Base-by-base conservation (phyloP, 1,140 invertebrate genomes). In the Dendrolimus kikuchii region DNA sequence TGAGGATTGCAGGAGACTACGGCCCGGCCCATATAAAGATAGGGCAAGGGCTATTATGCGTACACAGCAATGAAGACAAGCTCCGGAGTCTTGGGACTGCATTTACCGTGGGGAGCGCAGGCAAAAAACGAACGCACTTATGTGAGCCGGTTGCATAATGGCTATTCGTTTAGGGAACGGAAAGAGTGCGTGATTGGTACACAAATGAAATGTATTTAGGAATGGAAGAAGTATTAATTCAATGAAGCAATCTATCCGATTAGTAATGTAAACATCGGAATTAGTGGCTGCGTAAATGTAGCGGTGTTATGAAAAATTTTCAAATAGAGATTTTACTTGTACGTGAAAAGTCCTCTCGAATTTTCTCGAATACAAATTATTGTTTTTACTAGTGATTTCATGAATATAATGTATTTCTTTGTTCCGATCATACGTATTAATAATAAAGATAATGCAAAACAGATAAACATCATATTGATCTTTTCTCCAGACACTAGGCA, bases 1-100 rank as follows among this genome's bases (percentile, higher is more conserved):
- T 86, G 78, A 76, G 71, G 74, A 83, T 83, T 74, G 79, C 74
- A 73, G 73, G 79, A 80, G 77, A 59, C 74, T 84, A 81, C 81
- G 75, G 74, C 74, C 71, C 78, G 78, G 73, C 80, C 80, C 82
- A 82, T 83, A 82, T 86, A 76, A 74, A 82, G 82, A 77, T 80
- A 77, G 80, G 76, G 80, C 77, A 77, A 74, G 79, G 73, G 75
- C 71, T 74, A 77, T 79, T 79, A 73, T 80, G 74, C 68, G 60
- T 71, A 75, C 66, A 68, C 48, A 54, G 49, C 45, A 66, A 55
- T 59, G 64, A 63, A 69, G 66, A 69, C 60, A 66, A 73, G 72
- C 69, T 70, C 69, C 59, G 62, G 67, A 71, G 65, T 69, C 68
- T 72, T 68, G 69, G 64, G 66, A 70, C 71, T 60, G 43, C 72